phyloP scores from a whole-genome alignment of 2,797 vertebrate genomes.

The Malurus leucopterus region DNA sequence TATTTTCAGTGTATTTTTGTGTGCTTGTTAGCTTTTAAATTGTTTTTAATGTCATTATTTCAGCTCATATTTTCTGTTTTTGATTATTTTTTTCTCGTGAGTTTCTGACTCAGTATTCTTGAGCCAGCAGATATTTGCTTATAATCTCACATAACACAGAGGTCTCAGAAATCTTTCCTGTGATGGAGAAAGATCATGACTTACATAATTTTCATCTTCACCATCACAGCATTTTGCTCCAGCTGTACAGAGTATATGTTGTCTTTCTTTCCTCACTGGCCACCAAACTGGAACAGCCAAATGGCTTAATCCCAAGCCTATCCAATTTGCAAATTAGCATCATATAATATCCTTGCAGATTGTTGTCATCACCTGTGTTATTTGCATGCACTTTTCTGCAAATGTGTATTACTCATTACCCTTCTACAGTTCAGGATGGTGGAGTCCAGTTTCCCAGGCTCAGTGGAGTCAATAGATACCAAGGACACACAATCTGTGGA shows the following conservation, averaged over 20 bases:
- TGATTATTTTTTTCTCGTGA: neutral
- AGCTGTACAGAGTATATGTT: neutral
- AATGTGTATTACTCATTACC: neutral
- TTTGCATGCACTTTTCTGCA: conserved; percentile 13
- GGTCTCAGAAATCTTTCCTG: neutral
- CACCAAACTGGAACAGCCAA: neutral
- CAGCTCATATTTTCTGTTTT: neutral
- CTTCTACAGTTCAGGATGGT: neutral
- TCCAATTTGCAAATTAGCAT: conserved; percentile 1
- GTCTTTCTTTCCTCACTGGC: neutral
- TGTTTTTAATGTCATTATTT: neutral
- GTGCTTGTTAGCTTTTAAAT: neutral
- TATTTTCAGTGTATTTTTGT: neutral
- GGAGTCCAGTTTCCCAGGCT: neutral
- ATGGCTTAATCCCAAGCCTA: neutral
- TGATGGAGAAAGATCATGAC: neutral
- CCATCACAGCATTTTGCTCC: neutral
- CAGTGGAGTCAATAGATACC: neutral
- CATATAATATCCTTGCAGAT: neutral
- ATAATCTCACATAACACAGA: neutral
- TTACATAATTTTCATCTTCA: neutral
- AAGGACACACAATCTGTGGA: neutral
- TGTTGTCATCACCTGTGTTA: neutral
- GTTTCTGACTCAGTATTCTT: neutral
- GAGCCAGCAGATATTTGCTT: neutral